A percentile compares a stretch with the other conserved stretches of the same genome.
Conservation (phyloP, 2,113 vertebrate species). For the Hemiprocne comata region DNA sequence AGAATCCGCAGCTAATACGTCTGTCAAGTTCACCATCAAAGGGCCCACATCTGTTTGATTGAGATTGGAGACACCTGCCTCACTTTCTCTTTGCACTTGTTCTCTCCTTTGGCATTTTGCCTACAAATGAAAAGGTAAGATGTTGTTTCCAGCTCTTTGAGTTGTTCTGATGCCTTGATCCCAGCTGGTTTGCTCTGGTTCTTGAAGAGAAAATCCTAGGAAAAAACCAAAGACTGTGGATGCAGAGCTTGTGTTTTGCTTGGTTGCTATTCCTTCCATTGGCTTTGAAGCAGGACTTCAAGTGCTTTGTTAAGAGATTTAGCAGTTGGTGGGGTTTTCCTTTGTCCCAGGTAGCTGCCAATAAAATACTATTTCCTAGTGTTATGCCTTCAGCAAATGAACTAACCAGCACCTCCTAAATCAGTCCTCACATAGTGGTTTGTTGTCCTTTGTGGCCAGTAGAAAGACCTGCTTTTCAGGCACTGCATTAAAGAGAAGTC, state of each 20-base stretch:
- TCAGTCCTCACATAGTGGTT: background rate
- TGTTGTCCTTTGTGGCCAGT: background rate
- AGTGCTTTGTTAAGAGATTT: background rate
- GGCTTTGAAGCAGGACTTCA: background rate
- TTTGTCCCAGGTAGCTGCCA: slow-evolving; percentile 19
- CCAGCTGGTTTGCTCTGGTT: background rate
- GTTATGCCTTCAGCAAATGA: background rate
- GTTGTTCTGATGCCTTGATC: slow-evolving; percentile 6
- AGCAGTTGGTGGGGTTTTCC: background rate
- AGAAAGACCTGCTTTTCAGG: background rate
- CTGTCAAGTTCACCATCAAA: slow-evolving; percentile 25
- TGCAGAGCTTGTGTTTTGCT: background rate
- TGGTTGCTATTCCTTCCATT: background rate
- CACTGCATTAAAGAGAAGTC: background rate
- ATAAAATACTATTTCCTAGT: background rate
- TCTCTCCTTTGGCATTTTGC: slow-evolving; percentile 19
- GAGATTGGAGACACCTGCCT: slow-evolving; percentile 16
- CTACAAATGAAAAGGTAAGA: slow-evolving; percentile 31
- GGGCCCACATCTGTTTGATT: background rate
- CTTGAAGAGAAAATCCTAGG: slow-evolving; percentile 10
- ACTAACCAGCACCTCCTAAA: background rate
- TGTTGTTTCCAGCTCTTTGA: slow-evolving; percentile 38
- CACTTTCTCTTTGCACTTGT: background rate
- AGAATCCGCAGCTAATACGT: background rate
- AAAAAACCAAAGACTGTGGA: background rate